Evolutionary conservation across 2,888 invertebrate genomes (phyloP).

Genomic region (Charanyca ferruginea): DNA sequence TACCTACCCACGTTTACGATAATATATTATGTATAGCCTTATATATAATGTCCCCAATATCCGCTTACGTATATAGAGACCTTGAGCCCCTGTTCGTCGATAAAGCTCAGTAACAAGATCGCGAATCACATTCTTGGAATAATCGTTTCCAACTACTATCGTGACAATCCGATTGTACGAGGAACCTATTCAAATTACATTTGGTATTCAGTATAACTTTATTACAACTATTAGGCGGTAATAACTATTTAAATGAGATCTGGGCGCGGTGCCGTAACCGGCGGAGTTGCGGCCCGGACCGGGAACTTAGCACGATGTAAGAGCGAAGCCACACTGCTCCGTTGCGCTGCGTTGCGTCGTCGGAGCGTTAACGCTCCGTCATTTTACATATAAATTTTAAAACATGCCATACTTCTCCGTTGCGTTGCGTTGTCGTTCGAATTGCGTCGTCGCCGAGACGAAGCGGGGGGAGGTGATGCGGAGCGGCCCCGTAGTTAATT

Average conservation of each 20-base stretch:
- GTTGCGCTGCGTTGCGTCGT: no score
- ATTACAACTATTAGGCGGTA: slow-evolving; percentile 49
- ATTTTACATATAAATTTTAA: no score
- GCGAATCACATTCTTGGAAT: slow-evolving; percentile 41
- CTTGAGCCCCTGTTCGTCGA: slow-evolving; percentile 1
- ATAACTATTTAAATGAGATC: slow-evolving; percentile 51
- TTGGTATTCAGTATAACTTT: slow-evolving; percentile 50
- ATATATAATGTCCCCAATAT: background rate
- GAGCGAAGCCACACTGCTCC: no score
- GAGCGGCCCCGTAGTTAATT: no score
- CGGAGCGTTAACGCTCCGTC: no score
- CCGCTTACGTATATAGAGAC: background rate
- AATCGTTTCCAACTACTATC: slow-evolving; percentile 23
- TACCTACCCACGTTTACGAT: background rate
- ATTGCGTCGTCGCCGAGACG: no score
- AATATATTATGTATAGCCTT: background rate
- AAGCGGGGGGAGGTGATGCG: no score
- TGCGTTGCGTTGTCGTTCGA: no score
- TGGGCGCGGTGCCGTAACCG: slow-evolving; percentile 12
- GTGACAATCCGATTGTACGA: slow-evolving; percentile 29
- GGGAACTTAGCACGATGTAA: slow-evolving; percentile 20
- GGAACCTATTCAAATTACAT: slow-evolving; percentile 50
- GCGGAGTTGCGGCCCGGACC: slow-evolving; percentile 3
- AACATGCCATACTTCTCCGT: no score
- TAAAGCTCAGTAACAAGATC: slow-evolving; percentile 15